phyloP scores from a whole-genome alignment of 2,113 vertebrate genomes.

The Erythrolamprus reginae region DNA sequence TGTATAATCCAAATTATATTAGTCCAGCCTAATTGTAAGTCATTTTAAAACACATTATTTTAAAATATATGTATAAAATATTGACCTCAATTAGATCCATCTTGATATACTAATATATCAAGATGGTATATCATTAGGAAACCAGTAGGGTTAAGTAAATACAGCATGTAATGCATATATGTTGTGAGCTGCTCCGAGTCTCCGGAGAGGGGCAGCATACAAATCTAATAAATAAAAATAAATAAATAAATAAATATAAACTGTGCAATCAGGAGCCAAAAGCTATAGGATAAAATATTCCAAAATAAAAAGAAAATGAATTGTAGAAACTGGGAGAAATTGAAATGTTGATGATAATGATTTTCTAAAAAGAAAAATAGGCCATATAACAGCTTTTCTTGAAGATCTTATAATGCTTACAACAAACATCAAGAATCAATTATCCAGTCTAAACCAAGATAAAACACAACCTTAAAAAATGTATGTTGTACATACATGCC shows the following conservation, averaged over 20 bases:
- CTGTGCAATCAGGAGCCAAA: not conserved
- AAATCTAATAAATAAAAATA: no score
- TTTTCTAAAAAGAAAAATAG: not conserved
- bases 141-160: not conserved
- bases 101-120: not conserved
- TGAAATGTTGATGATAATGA: not conserved
- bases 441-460: not conserved
- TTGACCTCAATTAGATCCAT: not conserved
- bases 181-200: no score
- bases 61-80: not conserved
- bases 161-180: not conserved
- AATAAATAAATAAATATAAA: no score
- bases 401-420: not conserved
- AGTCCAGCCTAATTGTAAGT: not conserved
- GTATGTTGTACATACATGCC: not conserved
- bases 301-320: not conserved
- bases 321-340: not conserved
- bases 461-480: not conserved
- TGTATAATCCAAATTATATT: not conserved
- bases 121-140: no score
- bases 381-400: not conserved
- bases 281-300: not conserved
- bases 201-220: no score
- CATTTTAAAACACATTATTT: not conserved
- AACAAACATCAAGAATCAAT: slow-evolving; percentile 3